Evolutionary conservation across 1,140 invertebrate species (phyloP).

Genomic region (Ostrea denselamellosa): DNA sequence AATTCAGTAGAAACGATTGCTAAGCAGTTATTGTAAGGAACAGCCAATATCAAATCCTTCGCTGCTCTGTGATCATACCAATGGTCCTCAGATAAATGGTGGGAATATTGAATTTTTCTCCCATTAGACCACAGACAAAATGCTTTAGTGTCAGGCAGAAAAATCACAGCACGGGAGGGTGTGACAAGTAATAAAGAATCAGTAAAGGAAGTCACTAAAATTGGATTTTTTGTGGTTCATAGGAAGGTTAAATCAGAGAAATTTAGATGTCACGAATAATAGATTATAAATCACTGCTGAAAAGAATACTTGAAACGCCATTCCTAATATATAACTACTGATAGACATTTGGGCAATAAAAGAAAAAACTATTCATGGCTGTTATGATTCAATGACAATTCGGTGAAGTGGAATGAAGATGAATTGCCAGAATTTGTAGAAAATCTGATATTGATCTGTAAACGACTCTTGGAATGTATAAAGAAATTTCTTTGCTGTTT

Average conservation of each 20-base stretch:
- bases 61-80: background rate
- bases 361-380: too few relatives aligned
- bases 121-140: background rate
- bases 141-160: constrained; percentile 1
- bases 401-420: too few relatives aligned
- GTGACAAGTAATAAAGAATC: background rate
- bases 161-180: background rate
- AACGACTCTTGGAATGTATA: too few relatives aligned
- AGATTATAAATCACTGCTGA: background rate
- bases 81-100: background rate
- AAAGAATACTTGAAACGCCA: background rate
- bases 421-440: too few relatives aligned
- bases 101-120: background rate
- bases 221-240: background rate
- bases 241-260: background rate
- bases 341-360: too few relatives aligned
- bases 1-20: too few relatives aligned
- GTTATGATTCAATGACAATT: too few relatives aligned
- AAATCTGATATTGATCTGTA: too few relatives aligned
- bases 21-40: background rate
- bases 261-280: background rate
- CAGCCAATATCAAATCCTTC: background rate
- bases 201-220: background rate
- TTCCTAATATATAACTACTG: background rate
- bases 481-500: too few relatives aligned